Conservation (phyloP, 2,113 vertebrate species). For the Calypte anna region DNA sequence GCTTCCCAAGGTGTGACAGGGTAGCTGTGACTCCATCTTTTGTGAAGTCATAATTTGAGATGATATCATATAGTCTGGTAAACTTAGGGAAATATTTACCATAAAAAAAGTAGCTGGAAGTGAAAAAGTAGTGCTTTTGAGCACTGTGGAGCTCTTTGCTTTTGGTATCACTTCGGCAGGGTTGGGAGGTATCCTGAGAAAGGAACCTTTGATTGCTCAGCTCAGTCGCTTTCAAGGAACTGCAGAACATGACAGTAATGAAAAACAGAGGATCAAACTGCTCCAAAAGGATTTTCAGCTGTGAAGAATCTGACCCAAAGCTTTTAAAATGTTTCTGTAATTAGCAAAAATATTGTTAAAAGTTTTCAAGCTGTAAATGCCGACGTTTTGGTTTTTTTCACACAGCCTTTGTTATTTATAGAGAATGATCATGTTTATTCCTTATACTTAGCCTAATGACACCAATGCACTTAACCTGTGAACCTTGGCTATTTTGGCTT, state of each 20-base stretch:
- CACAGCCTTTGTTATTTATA: neutral
- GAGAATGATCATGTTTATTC: neutral
- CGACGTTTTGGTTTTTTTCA: neutral
- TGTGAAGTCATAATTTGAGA: neutral
- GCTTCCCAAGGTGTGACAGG: neutral
- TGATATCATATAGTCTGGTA: neutral
- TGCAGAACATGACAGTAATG: neutral
- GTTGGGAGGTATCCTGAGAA: neutral
- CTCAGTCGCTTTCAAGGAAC: neutral
- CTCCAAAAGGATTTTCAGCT: neutral
- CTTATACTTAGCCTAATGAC: neutral
- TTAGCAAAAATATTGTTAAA: neutral
- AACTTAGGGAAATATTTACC: neutral
- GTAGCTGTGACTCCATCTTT: neutral
- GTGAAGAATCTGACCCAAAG: neutral
- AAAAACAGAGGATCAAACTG: neutral
- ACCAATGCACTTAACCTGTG: slow-evolving; percentile 11
- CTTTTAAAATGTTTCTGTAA: neutral
- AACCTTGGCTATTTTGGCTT: neutral
- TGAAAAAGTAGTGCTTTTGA: neutral
- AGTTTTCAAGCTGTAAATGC: neutral
- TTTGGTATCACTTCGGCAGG: neutral
- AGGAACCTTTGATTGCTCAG: neutral
- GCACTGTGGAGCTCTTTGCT: neutral
- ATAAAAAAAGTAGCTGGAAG: neutral